These are phyloP conservation scores for Pachymerium ferrugineum DNA, from an alignment of 2,888 invertebrate species.

Conservation along the genomic window DNA sequence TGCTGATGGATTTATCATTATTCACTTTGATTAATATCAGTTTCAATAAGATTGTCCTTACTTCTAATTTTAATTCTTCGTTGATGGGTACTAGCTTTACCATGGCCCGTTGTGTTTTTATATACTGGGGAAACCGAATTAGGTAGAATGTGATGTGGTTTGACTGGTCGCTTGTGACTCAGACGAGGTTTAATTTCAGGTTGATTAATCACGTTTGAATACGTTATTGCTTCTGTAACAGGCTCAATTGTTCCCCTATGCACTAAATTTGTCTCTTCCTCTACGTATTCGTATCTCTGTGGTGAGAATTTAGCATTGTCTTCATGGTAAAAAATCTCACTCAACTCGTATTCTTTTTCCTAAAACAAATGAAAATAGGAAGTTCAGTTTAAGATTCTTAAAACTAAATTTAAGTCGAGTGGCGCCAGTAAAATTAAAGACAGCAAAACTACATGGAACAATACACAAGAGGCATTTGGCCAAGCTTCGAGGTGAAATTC, in stretches of 20 bases:
- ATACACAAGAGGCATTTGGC: too few relatives aligned
- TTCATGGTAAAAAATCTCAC: slow-evolving; percentile 61
- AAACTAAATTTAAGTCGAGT: too few relatives aligned
- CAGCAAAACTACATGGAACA: too few relatives aligned
- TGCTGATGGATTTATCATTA: neutral
- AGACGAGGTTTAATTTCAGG: neutral
- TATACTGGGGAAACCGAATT: neutral
- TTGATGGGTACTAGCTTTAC: neutral
- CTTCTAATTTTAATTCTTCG: neutral
- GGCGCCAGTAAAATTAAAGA: too few relatives aligned
- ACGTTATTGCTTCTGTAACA: neutral
- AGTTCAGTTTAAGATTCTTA: too few relatives aligned
- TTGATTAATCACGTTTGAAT: neutral
- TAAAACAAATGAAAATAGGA: too few relatives aligned
- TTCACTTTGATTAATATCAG: neutral
- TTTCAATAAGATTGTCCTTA: neutral
- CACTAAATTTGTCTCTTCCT: neutral
- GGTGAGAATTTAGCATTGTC: neutral
- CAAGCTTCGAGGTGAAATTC: too few relatives aligned
- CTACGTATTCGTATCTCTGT: slow-evolving; percentile 13
- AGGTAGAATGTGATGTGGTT: neutral
- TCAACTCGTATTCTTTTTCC: slow-evolving; percentile 72
- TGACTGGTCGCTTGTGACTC: neutral
- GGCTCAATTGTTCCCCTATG: neutral
- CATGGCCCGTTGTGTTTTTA: neutral